A percentile compares a stretch with the other conserved stretches of the same genome.
phyloP scores from a whole-genome alignment of 2,888 invertebrate genomes.

The Endotricha flammealis region DNA sequence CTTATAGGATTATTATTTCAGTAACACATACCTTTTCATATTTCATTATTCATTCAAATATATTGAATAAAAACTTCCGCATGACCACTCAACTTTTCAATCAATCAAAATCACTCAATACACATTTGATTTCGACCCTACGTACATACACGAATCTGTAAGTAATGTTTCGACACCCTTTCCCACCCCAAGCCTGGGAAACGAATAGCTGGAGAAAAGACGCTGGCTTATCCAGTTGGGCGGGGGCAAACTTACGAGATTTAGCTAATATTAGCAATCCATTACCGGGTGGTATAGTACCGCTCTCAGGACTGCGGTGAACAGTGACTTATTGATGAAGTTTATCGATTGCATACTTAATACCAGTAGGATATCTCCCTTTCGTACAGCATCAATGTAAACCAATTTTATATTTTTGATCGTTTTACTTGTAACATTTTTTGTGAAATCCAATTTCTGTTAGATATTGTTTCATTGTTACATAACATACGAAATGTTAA shows the following conservation, averaged over 20 bases:
- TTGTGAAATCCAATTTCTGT: too few relatives aligned
- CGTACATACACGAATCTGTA: conserved; percentile 31
- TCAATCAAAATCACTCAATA: conserved; percentile 26
- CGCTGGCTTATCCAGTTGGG: conserved; percentile 52
- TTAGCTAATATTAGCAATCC: conserved; percentile 76
- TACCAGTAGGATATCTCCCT: not conserved
- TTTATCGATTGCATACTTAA: conserved; percentile 10
- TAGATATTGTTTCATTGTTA: too few relatives aligned
- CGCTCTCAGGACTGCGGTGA: conserved; percentile 25
- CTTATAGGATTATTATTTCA: too few relatives aligned
- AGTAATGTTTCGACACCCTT: conserved; percentile 39
- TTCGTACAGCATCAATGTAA: too few relatives aligned
- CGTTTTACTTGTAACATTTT: too few relatives aligned
- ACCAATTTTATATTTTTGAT: too few relatives aligned
- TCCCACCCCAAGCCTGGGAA: conserved; percentile 33
- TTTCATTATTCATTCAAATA: too few relatives aligned
- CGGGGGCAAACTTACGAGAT: conserved; percentile 63
- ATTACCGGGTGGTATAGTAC: conserved; percentile 41
- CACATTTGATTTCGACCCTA: conserved; percentile 22
- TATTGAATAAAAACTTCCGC: too few relatives aligned
- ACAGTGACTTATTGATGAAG: conserved; percentile 21
- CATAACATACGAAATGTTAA: too few relatives aligned
- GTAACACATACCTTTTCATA: too few relatives aligned
- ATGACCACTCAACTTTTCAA: conserved; percentile 12
- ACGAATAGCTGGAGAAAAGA: conserved; percentile 63